These are phyloP conservation scores for Atrina japonica DNA, from an alignment of 2,888 invertebrate species.

Conservation along the genomic window DNA sequence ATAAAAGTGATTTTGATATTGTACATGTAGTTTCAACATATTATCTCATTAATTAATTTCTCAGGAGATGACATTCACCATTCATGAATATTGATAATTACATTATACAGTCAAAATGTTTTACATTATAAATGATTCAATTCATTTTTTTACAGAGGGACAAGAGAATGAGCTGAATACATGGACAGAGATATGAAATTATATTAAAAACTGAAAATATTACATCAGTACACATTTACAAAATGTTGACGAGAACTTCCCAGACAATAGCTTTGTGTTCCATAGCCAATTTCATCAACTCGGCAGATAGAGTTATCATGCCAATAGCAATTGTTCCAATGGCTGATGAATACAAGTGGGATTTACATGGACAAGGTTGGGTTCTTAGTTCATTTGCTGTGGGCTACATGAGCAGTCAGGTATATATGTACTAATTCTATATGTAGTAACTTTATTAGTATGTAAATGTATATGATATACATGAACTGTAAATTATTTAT, in stretches of 20 bases:
- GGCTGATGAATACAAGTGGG: constrained; percentile 88
- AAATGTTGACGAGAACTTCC: constrained; percentile 76
- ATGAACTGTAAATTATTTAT: not conserved
- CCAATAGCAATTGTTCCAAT: constrained; percentile 89
- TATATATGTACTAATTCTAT: constrained; percentile 72
- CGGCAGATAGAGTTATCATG: constrained; percentile 89
- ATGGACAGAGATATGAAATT: too few relatives aligned
- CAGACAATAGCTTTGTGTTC: constrained; percentile 85
- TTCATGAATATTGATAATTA: too few relatives aligned
- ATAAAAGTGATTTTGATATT: too few relatives aligned
- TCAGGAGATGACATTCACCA: too few relatives aligned
- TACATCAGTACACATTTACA: too few relatives aligned
- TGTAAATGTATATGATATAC: not conserved
- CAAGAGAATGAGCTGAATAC: too few relatives aligned
- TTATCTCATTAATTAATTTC: too few relatives aligned
- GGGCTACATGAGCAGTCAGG: constrained; percentile 89
- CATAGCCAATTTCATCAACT: constrained; percentile 88
- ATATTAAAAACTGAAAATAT: too few relatives aligned
- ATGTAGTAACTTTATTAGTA: not conserved
- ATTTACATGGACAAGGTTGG: constrained; percentile 87
- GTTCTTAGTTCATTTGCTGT: constrained; percentile 88
- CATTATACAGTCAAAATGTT: too few relatives aligned
- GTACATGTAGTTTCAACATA: too few relatives aligned
- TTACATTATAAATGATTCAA: too few relatives aligned
- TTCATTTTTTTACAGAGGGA: too few relatives aligned